phyloP scores from a whole-genome alignment of 2,888 invertebrate species.

The Lasioglossum vierecki region DNA sequence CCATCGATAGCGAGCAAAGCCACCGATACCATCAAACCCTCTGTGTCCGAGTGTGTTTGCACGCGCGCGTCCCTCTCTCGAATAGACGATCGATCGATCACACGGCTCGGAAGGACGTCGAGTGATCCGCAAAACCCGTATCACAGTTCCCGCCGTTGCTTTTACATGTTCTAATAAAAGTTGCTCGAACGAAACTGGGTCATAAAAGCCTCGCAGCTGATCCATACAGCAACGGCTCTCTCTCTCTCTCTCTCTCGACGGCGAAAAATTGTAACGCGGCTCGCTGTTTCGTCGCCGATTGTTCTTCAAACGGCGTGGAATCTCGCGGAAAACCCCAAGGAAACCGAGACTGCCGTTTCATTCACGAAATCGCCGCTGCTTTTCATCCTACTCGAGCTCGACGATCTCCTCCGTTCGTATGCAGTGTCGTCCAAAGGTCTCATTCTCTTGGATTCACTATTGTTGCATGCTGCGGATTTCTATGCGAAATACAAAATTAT shows the following conservation, averaged over 20 bases:
- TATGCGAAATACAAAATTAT: neutral
- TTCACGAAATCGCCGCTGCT: neutral
- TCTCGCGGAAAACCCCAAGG: neutral
- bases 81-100: slow-evolving; percentile 26
- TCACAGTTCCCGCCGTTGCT: slow-evolving; percentile 18
- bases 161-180: slow-evolving; percentile 52
- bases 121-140: slow-evolving; percentile 21
- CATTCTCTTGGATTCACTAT: neutral
- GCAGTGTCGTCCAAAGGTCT: neutral
- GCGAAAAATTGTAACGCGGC: neutral
- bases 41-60: neutral
- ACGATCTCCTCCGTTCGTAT: neutral
- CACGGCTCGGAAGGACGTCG: neutral
- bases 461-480: neutral
- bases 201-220: slow-evolving; percentile 52
- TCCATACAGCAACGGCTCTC: slow-evolving; percentile 7
- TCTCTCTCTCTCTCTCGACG: neutral
- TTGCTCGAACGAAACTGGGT: slow-evolving; percentile 52
- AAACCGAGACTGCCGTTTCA: neutral
- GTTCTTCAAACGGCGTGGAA: neutral
- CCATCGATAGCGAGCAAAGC: slow-evolving; percentile 3
- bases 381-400: neutral
- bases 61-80: neutral
- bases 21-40: neutral
- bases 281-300: neutral